Percentiles rank a stretch among this genome's conserved stretches.
These are phyloP conservation scores for Eulimnadia texana DNA, from an alignment of 1,140 invertebrate species.

Conservation along the genomic window DNA sequence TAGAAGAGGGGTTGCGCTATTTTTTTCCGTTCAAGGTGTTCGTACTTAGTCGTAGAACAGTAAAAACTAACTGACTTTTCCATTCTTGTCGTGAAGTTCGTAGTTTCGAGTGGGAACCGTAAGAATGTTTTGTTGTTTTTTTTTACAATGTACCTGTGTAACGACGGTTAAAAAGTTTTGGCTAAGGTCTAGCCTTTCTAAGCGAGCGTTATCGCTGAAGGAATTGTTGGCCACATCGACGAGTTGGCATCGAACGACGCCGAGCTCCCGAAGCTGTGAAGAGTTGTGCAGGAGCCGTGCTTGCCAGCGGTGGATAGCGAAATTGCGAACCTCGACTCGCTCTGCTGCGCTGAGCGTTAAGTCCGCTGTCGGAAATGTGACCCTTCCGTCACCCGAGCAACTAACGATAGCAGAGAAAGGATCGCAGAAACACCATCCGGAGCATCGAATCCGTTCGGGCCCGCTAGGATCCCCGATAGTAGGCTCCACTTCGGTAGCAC, in stretches of 20 bases:
- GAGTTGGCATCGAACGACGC: conserved; percentile 7
- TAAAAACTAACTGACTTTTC: too few relatives aligned
- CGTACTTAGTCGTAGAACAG: too few relatives aligned
- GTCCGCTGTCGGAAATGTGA: not conserved
- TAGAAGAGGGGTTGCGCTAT: too few relatives aligned
- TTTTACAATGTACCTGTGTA: conserved; percentile 6
- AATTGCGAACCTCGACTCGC: conserved; percentile 19
- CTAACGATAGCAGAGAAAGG: conserved; percentile 22
- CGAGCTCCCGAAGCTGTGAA: conserved; percentile 3
- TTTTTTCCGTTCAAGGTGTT: too few relatives aligned
- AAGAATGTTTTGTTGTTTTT: not conserved
- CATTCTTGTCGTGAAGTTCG: too few relatives aligned
- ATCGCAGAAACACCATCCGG: conserved; percentile 24
- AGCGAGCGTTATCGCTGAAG: conserved; percentile 12
- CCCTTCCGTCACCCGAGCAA: conserved; percentile 21
- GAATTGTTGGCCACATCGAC: not conserved
- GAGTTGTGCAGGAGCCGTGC: not conserved
- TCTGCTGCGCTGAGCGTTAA: not conserved
- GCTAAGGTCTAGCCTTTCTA: conserved; percentile 41
- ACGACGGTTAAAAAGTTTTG: conserved; percentile 45
- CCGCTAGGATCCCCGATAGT: conserved; percentile 2
- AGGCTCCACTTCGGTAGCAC: not conserved
- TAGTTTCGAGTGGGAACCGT: too few relatives aligned
- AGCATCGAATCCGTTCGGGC: conserved; percentile 14
- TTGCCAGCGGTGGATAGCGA: not conserved